Evolutionary conservation across 2,888 invertebrate species (phyloP).

Genomic region (Amblyjoppa fuscipennis): DNA sequence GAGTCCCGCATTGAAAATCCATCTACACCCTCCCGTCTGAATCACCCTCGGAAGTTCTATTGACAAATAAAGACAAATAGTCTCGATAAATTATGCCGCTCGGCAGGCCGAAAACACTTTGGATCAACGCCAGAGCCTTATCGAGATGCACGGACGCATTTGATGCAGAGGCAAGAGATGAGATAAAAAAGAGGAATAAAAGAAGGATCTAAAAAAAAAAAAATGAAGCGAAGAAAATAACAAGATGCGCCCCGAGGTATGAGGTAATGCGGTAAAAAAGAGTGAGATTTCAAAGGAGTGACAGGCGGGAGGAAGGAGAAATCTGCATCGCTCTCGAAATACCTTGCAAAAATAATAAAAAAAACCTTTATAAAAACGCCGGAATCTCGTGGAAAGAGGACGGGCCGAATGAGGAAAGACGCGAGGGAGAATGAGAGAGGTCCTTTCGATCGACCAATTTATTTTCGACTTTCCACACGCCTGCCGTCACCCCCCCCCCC

Average conservation of each 20-base stretch:
- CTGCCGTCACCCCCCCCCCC: not conserved
- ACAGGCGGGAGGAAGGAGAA: not conserved
- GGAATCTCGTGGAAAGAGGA: slow-evolving; percentile 1
- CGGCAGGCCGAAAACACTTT: slow-evolving; percentile 74
- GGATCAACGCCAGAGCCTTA: slow-evolving; percentile 74
- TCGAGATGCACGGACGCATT: slow-evolving; percentile 62
- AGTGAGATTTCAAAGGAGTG: not conserved
- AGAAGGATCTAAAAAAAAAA: slow-evolving; percentile 19
- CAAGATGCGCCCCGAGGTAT: slow-evolving; percentile 49
- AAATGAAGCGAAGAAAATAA: slow-evolving; percentile 46
- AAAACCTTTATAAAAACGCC: not conserved
- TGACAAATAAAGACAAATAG: slow-evolving; percentile 66
- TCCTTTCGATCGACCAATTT: slow-evolving; percentile 40
- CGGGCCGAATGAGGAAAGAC: slow-evolving; percentile 19
- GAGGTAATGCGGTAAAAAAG: slow-evolving; percentile 40
- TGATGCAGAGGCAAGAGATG: slow-evolving; percentile 24
- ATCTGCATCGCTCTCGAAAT: slow-evolving; percentile 50
- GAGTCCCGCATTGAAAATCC: slow-evolving; percentile 38
- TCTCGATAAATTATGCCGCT: slow-evolving; percentile 74
- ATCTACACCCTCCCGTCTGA: not conserved
- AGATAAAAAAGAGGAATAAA: slow-evolving; percentile 24
- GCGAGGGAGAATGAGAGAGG: slow-evolving; percentile 11
- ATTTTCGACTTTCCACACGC: slow-evolving; percentile 27
- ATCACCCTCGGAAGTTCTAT: slow-evolving; percentile 25
- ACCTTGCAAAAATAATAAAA: slow-evolving; percentile 30